These are phyloP conservation scores for Phalacrocorax brasilianus DNA, from an alignment of 2,113 vertebrate species.

Conservation along the genomic window DNA sequence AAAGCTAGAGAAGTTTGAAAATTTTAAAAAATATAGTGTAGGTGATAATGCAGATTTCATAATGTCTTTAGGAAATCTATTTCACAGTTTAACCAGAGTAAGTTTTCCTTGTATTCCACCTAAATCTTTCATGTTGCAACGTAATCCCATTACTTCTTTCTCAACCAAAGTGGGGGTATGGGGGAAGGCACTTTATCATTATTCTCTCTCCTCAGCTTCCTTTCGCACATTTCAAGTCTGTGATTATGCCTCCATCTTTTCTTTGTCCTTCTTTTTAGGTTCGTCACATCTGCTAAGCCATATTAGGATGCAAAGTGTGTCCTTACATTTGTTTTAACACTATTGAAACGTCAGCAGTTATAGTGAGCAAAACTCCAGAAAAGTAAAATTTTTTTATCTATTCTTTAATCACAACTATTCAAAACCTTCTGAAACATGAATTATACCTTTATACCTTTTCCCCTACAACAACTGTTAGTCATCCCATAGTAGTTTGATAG, in stretches of 20 bases:
- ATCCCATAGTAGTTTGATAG: neutral
- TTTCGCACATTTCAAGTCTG: neutral
- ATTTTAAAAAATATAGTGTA: neutral
- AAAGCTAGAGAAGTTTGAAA: neutral
- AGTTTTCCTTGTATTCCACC: neutral
- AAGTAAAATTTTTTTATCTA: neutral
- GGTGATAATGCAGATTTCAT: neutral
- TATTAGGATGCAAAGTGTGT: neutral
- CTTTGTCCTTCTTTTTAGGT: neutral
- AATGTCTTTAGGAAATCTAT: neutral
- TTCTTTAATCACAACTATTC: constrained; percentile 13
- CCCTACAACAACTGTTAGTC: neutral
- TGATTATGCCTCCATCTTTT: neutral
- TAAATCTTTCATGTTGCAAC: neutral
- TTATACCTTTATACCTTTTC: neutral
- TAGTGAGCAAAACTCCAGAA: neutral
- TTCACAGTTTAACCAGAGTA: neutral
- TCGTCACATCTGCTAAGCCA: neutral
- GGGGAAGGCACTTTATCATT: neutral
- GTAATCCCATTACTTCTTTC: neutral
- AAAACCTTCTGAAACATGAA: constrained; percentile 9
- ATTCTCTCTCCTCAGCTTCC: neutral
- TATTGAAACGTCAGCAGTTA: constrained; percentile 17
- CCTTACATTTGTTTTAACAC: neutral
- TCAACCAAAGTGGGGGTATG: neutral